Conservation (phyloP, 2,888 invertebrate genomes). For the Dermolepida albohirtum region DNA sequence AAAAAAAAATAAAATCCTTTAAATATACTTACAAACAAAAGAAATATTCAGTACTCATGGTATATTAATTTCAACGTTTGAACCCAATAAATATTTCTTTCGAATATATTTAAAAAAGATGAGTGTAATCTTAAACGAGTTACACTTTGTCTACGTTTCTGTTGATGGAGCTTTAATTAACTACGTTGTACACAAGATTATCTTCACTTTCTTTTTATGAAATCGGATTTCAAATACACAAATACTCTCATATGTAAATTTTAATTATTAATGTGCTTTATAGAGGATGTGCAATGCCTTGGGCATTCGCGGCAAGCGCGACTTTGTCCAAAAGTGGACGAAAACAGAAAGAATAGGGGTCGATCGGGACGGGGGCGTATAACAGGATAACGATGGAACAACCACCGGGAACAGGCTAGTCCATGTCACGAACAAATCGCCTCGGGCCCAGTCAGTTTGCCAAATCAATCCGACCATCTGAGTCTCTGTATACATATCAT, state of each 20-base stretch:
- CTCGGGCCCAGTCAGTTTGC: conserved; percentile 57
- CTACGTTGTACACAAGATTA: no score
- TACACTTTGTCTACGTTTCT: no score
- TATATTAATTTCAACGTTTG: no score
- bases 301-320: neutral
- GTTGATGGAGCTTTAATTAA: no score
- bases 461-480: conserved; percentile 56
- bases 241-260: neutral
- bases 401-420: conserved; percentile 15
- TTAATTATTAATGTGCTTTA: conserved; percentile 22
- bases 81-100: no score
- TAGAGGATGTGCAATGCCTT: conserved; percentile 15
- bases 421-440: conserved; percentile 54
- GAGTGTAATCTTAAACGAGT: no score
- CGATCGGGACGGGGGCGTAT: neutral
- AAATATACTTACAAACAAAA: no score
- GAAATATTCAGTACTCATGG: no score
- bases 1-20: no score
- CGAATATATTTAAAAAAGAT: no score
- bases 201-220: no score
- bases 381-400: conserved; percentile 17
- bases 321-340: conserved; percentile 16
- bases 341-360: conserved; percentile 22
- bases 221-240: no score
- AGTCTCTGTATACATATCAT: conserved; percentile 59